Base-by-base conservation (phyloP, 2,113 vertebrate species). In the Campylomormyrus tamandua region DNA sequence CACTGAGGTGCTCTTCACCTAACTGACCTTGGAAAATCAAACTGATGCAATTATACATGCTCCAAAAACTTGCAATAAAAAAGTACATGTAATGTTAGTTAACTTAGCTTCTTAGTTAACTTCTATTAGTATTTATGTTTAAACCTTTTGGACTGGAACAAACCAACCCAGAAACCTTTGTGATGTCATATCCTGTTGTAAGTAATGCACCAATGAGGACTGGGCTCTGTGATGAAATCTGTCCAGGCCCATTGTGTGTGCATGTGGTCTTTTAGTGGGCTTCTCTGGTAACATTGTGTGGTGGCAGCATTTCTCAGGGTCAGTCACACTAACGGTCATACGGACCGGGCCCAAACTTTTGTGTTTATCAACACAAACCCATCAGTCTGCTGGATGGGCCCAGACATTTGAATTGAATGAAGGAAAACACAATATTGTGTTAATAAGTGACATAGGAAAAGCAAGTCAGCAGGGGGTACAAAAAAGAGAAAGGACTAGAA, bases 141-240 rank as follows among this genome's bases (percentile, higher is more conserved):
- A 66, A 24, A 66, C 7, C 10, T 8, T 24, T 13, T 46, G 83
- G 45, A 27, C n/a, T 85, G 42, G 24, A 35, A 24, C 13, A 17
- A 52, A 53, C 17, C 21, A 27, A 52, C 17, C 7, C 17, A 35
- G n/a, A 48, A 53, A 35, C 49, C 11, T 3, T 24, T 11, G 50
- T 53, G 27, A 52, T 31, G 50, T 35, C 27, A 53, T 15, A 62
- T 62, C 88, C 74, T 8, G 27, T 5, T 52, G 66, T 53, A 62
- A 27, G 24, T 24, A 83, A 53, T 19, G 85, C 10, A 87, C 56
- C 92, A 90, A 39, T 39, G 88, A 89, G 90, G 90, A 91, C 19
- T 66, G 27, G 70, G 90, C 93, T 90, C 89, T 92, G 91, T 88
- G 87, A 83, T 93, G 91, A 94, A 93, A 94, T 90, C 91, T 92